Base-by-base conservation (phyloP, 2,797 vertebrate species). In the Ptychadena robeensis region DNA sequence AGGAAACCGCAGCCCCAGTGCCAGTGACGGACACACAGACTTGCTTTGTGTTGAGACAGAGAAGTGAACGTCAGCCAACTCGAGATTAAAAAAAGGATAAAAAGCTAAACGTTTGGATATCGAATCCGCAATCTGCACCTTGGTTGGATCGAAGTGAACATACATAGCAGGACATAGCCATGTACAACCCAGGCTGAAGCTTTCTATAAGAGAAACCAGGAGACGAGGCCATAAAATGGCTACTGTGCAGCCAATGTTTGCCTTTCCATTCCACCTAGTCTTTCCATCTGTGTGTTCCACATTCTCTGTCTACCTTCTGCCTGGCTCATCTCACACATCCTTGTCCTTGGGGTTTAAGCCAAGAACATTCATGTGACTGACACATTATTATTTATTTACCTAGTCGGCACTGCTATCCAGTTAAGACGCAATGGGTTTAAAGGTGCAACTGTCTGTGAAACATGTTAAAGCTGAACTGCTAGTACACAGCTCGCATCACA, bases 1-100 rank as follows among this genome's bases (percentile, higher is more conserved):
- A 92, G 93, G 92, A 91, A 93, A 92, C 92, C 91, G 77, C 92
- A 90, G 91, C 87, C 82, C 9, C 1, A 0, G 40, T 90, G 91
- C 92, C 92, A 92, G 86, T 73, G 76, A 94, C 89, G 93, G 93
- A 90, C 44, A 44, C 40, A 53, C 90, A 15, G 40, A 87, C 89
- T 90, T 91, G 93, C 89, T 91, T 91, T 94, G 86, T 27, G 1
- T 30, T 12, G 25, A 65, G 83, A 72, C 86, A 82, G 82, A 79
- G 8, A 81, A 18, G 86, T 0, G 44, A 80, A 74, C 53, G 10
- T 70, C 68, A 78, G 37, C 61, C 57, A 64, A 5, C 70, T 80
- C 64, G n/a, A 71, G 76, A 3, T n/a, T n/a, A 82, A 73, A 65
- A 30, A n/a, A 2, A 66, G 85, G 28, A 28, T 48, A 12, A 28